Evolutionary conservation across 1,140 invertebrate genomes (phyloP), one percentile per base, ranked within the genome.

Genomic region (Platyscapa corneri): DNA sequence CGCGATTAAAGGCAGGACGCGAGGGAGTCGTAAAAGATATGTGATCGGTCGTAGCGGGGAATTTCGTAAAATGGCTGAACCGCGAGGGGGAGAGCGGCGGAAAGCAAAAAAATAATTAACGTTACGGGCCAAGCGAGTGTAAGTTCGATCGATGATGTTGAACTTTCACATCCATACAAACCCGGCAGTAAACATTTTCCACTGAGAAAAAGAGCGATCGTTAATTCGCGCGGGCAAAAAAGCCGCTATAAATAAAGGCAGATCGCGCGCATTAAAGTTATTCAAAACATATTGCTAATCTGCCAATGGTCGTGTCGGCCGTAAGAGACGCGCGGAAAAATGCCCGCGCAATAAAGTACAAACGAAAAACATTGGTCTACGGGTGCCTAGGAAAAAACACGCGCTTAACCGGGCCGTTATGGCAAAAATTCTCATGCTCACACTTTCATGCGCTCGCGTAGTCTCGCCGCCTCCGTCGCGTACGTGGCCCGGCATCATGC

Each of bases 381-480:
- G 23, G 14, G 65, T 6, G 23, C 77, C 32, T 37, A 8, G 65
- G 20, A 78, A 84, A 84, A 84, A 85, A 65, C 76, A 20, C 18
- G n/a, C 67, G 64, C 65, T 74, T 37, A 56, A 53, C 39, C 74
- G 34, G 60, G n/a, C 74, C 60, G 77, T 84, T 84, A 78, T 84
- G 75, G 78, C 84, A 81, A 85, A 85, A 85, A 85, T 85, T 85
- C 84, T 79, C 84, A 85, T 75, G 72, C 78, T 81, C 78, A 27
- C 78, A 65, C 77, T 72, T 67, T 83, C 56, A 34, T 37, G 64
- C 27, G 30, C 20, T 18, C n/a, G 64, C 37, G 34, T 3, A 12
- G 20, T 23, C 75, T 46, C 39, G 42, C 34, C 82, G 12, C 82
- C 14, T 65, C 60, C 32, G 30, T 34, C 30, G 83, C 37, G 34